Percentiles rank a stretch among this genome's conserved stretches.
Evolutionary conservation across 1,140 invertebrate genomes (phyloP).

Genomic region (Callitettix versicolor): DNA sequence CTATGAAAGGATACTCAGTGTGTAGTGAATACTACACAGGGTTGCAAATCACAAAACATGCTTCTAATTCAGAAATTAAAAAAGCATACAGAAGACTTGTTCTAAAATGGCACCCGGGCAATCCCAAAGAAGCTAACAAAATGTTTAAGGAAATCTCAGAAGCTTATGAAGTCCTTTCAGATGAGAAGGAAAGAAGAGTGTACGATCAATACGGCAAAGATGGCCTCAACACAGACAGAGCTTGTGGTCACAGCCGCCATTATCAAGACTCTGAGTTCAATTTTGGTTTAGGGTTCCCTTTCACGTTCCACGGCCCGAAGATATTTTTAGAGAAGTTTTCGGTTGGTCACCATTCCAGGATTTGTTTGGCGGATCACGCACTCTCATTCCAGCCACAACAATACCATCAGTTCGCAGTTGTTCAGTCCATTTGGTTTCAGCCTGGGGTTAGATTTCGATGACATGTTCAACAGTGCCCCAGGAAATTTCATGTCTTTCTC

Average conservation of each 20-base stretch:
- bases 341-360: constrained; percentile 57
- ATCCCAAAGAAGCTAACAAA: constrained; percentile 88
- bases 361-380: constrained; percentile 44
- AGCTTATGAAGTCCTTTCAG: constrained; percentile 96
- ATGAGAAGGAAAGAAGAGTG: constrained; percentile 78
- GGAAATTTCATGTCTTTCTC: constrained; percentile 52
- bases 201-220: constrained; percentile 95
- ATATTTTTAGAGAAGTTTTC: constrained; percentile 93
- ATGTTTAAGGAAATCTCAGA: constrained; percentile 98
- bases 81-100: constrained; percentile 81
- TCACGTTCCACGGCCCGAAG: constrained; percentile 92
- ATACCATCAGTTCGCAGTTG: constrained; percentile 14
- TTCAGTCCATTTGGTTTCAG: constrained; percentile 41
- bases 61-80: no score
- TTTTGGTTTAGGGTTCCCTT: constrained; percentile 55
- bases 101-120: constrained; percentile 96
- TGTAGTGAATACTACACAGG: no score
- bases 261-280: constrained; percentile 53
- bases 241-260: constrained; percentile 43
- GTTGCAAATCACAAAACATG: no score
- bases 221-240: constrained; percentile 47
- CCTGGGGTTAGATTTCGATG: constrained; percentile 34
- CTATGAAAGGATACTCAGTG: no score
- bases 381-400: constrained; percentile 1
- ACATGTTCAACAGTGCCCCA: constrained; percentile 37